A percentile compares a stretch with the other conserved stretches of the same genome.
Evolutionary conservation across 1,140 invertebrate genomes (phyloP).

Genomic region (Trichomalopsis sarcophagae): DNA sequence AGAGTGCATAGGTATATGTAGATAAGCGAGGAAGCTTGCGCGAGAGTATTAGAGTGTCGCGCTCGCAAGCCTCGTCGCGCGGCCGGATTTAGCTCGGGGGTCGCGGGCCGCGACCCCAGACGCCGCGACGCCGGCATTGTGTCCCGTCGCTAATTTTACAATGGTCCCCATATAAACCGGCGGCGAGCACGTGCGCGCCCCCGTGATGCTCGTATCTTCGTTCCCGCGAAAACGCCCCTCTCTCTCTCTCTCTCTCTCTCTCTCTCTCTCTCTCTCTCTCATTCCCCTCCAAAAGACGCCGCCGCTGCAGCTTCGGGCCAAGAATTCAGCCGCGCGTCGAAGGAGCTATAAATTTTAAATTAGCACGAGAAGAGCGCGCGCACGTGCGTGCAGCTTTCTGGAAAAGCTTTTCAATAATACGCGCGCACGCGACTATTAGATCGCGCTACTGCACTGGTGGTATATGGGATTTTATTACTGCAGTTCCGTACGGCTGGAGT

Average conservation of each 20-base stretch:
- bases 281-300: not conserved
- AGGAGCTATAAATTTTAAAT: slow-evolving; percentile 42
- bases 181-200: slow-evolving; percentile 57
- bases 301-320: not conserved
- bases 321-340: slow-evolving; percentile 44
- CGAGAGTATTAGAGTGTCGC: slow-evolving; percentile 1
- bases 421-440: not conserved
- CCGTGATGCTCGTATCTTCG: slow-evolving; percentile 49
- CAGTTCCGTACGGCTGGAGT: too few relatives aligned
- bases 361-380: not conserved
- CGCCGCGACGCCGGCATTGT: slow-evolving; percentile 73
- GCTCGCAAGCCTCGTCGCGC: slow-evolving; percentile 47
- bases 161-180: slow-evolving; percentile 55
- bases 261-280: not conserved
- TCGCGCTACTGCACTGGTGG: too few relatives aligned
- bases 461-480: too few relatives aligned
- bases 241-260: slow-evolving; percentile 21
- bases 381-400: not conserved
- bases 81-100: slow-evolving; percentile 68
- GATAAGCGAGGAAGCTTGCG: not conserved
- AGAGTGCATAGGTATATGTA: not conserved
- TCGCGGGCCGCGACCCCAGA: slow-evolving; percentile 71
- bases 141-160: slow-evolving; percentile 74
- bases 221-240: slow-evolving; percentile 45
- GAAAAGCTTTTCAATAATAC: not conserved